A percentile compares a stretch with the other conserved stretches of the same genome.
Evolutionary conservation across 2,888 invertebrate genomes (phyloP).

Genomic region (Dasypogon diadema): DNA sequence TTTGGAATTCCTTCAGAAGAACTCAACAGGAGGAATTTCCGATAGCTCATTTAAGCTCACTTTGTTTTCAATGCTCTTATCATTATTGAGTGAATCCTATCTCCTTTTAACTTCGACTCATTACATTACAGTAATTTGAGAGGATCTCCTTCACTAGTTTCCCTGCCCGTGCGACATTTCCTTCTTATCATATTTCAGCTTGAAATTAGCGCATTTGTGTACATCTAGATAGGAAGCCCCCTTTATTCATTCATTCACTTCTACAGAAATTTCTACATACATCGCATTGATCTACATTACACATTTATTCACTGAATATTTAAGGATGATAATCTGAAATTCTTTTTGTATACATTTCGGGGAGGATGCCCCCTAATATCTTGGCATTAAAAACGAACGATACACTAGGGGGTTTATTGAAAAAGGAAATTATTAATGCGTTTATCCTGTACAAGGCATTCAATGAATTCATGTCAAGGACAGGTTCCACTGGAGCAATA

Average conservation of each 20-base stretch:
- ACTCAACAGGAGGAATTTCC: conserved; percentile 24
- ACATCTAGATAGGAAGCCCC: background rate
- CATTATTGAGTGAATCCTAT: conserved; percentile 37
- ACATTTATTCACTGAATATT: conserved; percentile 51
- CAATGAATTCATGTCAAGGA: conserved; percentile 52
- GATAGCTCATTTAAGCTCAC: conserved; percentile 46
- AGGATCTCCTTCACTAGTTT: conserved; percentile 17
- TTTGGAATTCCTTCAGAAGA: background rate
- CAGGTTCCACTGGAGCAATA: conserved; percentile 15
- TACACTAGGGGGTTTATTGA: conserved; percentile 45
- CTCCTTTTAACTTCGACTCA: conserved; percentile 33
- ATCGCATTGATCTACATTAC: conserved; percentile 29
- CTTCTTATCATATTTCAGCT: conserved; percentile 24
- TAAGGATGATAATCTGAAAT: conserved; percentile 53
- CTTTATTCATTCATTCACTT: background rate
- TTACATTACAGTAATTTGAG: conserved; percentile 46
- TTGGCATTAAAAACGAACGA: conserved; percentile 1
- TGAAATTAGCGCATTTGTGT: background rate
- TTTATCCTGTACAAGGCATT: conserved; percentile 50
- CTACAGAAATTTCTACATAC: background rate
- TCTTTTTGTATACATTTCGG: conserved; percentile 48
- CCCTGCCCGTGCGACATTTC: conserved; percentile 3
- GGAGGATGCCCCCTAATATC: background rate
- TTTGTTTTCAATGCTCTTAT: conserved; percentile 43
- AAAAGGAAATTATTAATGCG: conserved; percentile 54